These are phyloP conservation scores for Cebidichthys violaceus DNA, from an alignment of 2,113 vertebrate species.

Conservation along the genomic window DNA sequence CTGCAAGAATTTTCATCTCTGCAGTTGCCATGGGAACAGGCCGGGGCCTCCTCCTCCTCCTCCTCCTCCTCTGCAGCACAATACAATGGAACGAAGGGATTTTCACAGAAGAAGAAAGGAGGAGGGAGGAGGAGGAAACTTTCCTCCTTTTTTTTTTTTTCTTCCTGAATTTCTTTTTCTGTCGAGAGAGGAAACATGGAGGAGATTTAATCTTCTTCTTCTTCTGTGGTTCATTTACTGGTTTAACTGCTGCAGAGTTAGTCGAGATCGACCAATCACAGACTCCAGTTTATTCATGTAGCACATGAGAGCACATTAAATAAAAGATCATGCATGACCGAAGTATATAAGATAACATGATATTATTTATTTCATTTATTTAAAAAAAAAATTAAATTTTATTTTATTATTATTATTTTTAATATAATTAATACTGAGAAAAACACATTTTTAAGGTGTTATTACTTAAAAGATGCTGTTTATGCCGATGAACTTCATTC, in stretches of 20 bases:
- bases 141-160: conserved; percentile 24
- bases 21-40: conserved; percentile 90
- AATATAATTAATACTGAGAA: too few species aligned
- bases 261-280: too few species aligned
- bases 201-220: neutral
- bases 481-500: too few species aligned
- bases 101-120: conserved; percentile 81
- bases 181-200: conserved; percentile 2
- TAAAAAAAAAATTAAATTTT: too few species aligned
- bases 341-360: too few species aligned
- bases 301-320: neutral
- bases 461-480: too few species aligned
- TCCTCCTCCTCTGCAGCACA: conserved; percentile 75
- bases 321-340: neutral
- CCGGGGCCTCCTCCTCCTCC: conserved; percentile 71
- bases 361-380: neutral
- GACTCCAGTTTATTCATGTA: neutral
- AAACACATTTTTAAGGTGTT: too few species aligned
- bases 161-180: neutral
- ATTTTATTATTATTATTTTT: too few species aligned
- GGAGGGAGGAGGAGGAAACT: conserved; percentile 44
- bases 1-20: conserved; percentile 88
- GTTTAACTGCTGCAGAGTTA: neutral
- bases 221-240: neutral
- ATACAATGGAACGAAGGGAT: conserved; percentile 80